Evolutionary conservation across 2,888 invertebrate genomes (phyloP).

Genomic region (Patella depressa): DNA sequence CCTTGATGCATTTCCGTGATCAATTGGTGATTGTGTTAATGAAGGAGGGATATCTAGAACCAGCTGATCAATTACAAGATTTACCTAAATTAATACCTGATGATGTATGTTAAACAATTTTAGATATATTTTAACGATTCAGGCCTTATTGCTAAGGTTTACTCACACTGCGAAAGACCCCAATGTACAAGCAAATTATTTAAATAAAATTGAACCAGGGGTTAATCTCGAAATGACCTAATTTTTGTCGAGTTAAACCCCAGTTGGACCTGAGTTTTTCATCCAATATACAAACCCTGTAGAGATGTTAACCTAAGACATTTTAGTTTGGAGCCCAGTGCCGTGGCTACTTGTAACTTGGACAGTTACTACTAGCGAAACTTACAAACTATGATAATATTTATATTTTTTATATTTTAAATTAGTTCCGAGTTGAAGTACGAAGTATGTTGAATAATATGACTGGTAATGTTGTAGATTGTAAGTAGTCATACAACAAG

Average conservation of each 20-base stretch:
- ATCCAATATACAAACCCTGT: neutral
- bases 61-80: constrained; percentile 38
- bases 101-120: constrained; percentile 33
- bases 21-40: constrained; percentile 38
- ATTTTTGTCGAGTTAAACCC: too few relatives aligned
- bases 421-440: too few relatives aligned
- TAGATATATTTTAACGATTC: neutral
- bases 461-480: constrained; percentile 44
- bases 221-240: too few relatives aligned
- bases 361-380: too few relatives aligned
- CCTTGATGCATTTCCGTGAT: constrained; percentile 48
- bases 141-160: neutral
- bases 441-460: constrained; percentile 13
- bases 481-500: constrained; percentile 36
- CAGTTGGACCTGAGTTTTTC: neutral
- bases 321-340: too few relatives aligned
- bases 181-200: too few relatives aligned
- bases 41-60: constrained; percentile 43
- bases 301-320: too few relatives aligned
- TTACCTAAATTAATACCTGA: constrained; percentile 43
- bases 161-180: too few relatives aligned
- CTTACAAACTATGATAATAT: too few relatives aligned
- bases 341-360: too few relatives aligned
- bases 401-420: too few relatives aligned
- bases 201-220: too few relatives aligned